Evolutionary conservation across 2,113 vertebrate genomes (phyloP).

Genomic region (Falcunculus frontatus): DNA sequence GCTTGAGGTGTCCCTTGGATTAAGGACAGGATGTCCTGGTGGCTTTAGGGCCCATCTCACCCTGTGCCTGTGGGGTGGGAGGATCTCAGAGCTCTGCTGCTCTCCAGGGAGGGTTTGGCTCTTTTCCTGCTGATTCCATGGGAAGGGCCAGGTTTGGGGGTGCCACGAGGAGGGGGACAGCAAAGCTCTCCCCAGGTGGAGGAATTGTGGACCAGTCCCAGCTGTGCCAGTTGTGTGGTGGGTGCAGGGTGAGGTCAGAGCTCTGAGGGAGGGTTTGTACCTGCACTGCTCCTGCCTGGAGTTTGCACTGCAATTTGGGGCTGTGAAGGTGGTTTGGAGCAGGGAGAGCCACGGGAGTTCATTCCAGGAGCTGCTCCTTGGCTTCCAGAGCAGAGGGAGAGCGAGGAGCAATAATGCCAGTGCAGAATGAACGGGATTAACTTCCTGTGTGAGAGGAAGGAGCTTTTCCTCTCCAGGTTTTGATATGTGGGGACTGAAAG

Average conservation of each 20-base stretch:
- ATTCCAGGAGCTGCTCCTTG: not conserved
- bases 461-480: not conserved
- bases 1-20: not conserved
- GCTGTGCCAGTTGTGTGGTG: accelerated
- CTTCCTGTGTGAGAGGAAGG: not conserved
- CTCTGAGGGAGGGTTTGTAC: not conserved
- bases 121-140: not conserved
- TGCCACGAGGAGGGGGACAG: not conserved
- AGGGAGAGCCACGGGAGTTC: accelerated
- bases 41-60: not conserved
- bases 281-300: not conserved
- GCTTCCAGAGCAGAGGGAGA: not conserved
- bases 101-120: no score
- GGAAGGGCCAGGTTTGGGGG: not conserved
- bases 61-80: not conserved
- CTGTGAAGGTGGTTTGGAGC: not conserved
- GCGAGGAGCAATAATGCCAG: not conserved
- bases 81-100: not conserved
- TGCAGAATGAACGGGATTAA: not conserved
- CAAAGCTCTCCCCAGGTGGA: no score
- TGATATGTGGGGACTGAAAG: not conserved
- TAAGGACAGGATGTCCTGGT: not conserved
- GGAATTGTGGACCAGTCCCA: not conserved
- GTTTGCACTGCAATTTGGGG: not conserved
- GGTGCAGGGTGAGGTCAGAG: not conserved